A percentile compares a stretch with the other conserved stretches of the same genome.
These are phyloP conservation scores for Popillia japonica DNA, from an alignment of 1,140 invertebrate species.

Conservation along the genomic window DNA sequence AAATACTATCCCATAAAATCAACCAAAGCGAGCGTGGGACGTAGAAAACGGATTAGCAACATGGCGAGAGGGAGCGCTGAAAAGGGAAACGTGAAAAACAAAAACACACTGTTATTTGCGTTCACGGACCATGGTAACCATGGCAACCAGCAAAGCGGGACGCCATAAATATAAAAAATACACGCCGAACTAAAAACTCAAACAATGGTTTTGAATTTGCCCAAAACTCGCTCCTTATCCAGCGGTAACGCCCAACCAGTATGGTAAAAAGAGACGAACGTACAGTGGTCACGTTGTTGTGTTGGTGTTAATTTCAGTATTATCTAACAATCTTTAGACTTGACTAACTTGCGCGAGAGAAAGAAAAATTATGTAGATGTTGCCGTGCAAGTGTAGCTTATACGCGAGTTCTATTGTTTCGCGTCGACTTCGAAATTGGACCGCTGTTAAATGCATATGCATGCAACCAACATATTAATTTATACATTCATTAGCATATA, in stretches of 20 bases:
- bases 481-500: slow-evolving; percentile 61
- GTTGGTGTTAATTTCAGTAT: slow-evolving; percentile 59
- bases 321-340: slow-evolving; percentile 61
- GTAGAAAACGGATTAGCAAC: neutral
- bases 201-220: slow-evolving; percentile 45
- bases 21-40: neutral
- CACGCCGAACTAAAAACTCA: slow-evolving; percentile 49
- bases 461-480: slow-evolving; percentile 61
- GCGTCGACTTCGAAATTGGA: slow-evolving; percentile 45
- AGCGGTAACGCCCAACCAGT: neutral
- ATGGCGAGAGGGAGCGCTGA: neutral
- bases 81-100: slow-evolving; percentile 38
- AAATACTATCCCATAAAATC: no score
- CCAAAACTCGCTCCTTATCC: slow-evolving; percentile 41
- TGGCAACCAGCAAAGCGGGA: slow-evolving; percentile 56
- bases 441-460: slow-evolving; percentile 57
- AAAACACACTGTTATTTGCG: slow-evolving; percentile 53
- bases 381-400: slow-evolving; percentile 47
- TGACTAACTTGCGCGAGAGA: slow-evolving; percentile 60
- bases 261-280: slow-evolving; percentile 43
- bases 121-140: slow-evolving; percentile 54
- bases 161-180: slow-evolving; percentile 55
- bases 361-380: slow-evolving; percentile 59
- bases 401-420: slow-evolving; percentile 51
- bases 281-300: slow-evolving; percentile 42